Conservation (phyloP, 2,113 vertebrate genomes). For the Cephalopterus ornatus region DNA sequence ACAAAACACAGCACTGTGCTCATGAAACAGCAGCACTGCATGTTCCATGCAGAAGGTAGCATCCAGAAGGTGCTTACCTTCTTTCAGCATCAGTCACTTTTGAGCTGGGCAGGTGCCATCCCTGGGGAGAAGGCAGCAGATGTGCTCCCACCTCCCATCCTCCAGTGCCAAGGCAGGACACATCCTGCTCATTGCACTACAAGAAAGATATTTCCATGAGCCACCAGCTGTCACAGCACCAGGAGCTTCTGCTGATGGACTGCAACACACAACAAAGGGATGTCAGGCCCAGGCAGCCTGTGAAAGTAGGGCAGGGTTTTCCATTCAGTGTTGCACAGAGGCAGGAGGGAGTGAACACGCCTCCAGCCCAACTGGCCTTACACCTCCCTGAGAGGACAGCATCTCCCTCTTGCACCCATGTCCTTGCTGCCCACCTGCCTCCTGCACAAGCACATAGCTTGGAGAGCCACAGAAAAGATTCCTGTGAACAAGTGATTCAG, state of each 20-base stretch:
- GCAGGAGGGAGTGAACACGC: accelerated
- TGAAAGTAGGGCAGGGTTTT: background rate
- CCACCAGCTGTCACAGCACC: background rate
- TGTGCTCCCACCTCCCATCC: background rate
- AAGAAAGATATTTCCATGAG: background rate
- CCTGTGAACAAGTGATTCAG: background rate
- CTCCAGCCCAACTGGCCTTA: background rate
- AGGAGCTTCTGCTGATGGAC: background rate
- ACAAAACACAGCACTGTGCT: background rate
- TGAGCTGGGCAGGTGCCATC: background rate
- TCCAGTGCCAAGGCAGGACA: background rate
- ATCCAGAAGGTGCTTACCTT: background rate
- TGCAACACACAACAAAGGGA: background rate
- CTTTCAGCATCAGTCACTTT: background rate
- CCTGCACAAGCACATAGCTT: accelerated
- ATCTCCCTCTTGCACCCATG: background rate
- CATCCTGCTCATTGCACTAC: background rate
- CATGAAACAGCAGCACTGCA: background rate
- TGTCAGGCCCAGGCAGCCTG: background rate
- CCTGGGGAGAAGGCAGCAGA: background rate
- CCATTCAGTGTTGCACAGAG: background rate
- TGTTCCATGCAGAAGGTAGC: background rate
- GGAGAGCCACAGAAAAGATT: background rate
- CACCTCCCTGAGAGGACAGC: background rate
- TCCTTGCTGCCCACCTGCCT: background rate